Evolutionary conservation across 2,113 vertebrate genomes (phyloP).

Genomic region (Rhagologus leucostigma): DNA sequence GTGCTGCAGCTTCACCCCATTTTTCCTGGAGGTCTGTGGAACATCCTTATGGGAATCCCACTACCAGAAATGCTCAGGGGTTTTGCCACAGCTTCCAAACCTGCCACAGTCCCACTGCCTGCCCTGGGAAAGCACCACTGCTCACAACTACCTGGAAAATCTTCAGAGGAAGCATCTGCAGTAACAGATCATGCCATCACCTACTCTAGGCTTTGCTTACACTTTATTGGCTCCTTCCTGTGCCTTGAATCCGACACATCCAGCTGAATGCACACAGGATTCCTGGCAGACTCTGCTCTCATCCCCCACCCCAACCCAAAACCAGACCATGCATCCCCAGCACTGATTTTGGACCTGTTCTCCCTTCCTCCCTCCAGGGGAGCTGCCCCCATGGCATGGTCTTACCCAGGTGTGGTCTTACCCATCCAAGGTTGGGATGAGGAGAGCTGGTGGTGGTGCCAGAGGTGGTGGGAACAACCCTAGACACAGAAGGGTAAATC

Average conservation of each 20-base stretch:
- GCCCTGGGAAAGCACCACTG: not conserved
- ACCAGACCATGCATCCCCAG: not conserved
- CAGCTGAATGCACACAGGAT: not conserved
- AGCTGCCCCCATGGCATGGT: rapidly evolving
- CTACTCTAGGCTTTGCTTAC: not conserved
- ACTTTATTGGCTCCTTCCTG: not conserved
- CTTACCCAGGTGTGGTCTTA: slow-evolving; percentile 49
- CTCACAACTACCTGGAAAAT: not conserved
- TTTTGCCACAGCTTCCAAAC: not conserved
- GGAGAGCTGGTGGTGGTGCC: slow-evolving; percentile 67
- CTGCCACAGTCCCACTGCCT: not conserved
- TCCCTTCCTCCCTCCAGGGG: not conserved
- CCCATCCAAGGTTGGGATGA: slow-evolving; percentile 71
- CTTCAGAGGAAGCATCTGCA: not conserved
- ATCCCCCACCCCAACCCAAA: not conserved
- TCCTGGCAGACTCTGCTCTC: not conserved
- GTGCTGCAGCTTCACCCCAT: not conserved
- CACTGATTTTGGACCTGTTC: not conserved
- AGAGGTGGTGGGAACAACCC: slow-evolving; percentile 73
- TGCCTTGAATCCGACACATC: not conserved
- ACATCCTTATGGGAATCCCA: not conserved
- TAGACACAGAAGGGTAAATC: slow-evolving; percentile 1
- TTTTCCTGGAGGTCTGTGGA: not conserved
- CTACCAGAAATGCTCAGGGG: rapidly evolving
- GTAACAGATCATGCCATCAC: not conserved